phyloP scores from a whole-genome alignment of 2,888 invertebrate genomes.

The Acanthopleura granulata region DNA sequence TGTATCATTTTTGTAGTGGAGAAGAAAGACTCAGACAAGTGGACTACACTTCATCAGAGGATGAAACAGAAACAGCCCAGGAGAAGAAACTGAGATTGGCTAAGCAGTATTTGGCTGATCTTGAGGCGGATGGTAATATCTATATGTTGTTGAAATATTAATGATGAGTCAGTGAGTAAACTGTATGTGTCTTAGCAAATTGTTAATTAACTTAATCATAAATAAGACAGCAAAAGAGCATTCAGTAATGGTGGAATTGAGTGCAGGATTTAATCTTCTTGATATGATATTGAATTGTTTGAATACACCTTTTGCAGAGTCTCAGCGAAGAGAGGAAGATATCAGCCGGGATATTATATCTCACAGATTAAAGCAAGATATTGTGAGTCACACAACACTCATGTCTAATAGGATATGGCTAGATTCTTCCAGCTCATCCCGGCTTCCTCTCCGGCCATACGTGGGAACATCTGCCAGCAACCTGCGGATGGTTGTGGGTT shows the following conservation, averaged over 20 bases:
- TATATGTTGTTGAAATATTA: no score
- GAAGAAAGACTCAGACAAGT: slow-evolving; percentile 27
- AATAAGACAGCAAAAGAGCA: no score
- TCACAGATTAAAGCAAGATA: slow-evolving; percentile 85
- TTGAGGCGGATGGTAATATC: slow-evolving; percentile 79
- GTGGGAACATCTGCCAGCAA: no score
- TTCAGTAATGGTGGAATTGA: not conserved
- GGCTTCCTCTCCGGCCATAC: no score
- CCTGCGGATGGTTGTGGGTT: no score
- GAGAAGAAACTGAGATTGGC: slow-evolving; percentile 91
- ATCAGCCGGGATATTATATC: slow-evolving; percentile 77
- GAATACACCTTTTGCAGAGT: slow-evolving; percentile 38
- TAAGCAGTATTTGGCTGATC: slow-evolving; percentile 89
- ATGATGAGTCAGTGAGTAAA: no score
- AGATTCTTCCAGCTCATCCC: no score
- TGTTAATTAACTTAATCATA: no score
- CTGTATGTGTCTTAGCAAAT: no score
- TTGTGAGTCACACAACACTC: slow-evolving; percentile 65
- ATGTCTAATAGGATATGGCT: not conserved
- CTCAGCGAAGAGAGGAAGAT: slow-evolving; percentile 70
- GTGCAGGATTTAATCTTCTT: no score
- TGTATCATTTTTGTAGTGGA: slow-evolving; percentile 29
- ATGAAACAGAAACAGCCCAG: slow-evolving; percentile 73
- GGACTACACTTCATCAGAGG: slow-evolving; percentile 48
- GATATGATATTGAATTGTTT: not conserved